phyloP scores from a whole-genome alignment of 2,113 vertebrate genomes.

The Hippocampus abdominalis region DNA sequence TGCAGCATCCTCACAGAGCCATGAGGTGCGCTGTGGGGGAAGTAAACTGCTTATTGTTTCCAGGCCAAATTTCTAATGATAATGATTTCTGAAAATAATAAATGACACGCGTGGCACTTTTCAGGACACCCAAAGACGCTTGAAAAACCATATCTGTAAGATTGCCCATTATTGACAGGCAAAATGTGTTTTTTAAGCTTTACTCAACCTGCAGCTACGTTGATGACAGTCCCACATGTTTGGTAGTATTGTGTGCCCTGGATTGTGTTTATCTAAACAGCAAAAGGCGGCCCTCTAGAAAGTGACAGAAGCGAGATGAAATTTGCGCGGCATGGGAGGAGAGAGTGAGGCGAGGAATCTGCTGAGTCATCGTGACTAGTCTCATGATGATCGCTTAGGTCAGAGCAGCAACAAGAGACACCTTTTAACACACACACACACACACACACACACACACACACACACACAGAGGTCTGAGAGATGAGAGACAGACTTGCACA shows the following conservation, averaged over 20 bases:
- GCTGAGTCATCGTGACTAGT: slow-evolving; percentile 72
- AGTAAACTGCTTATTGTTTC: slow-evolving; percentile 10
- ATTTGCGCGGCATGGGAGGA: slow-evolving; percentile 16
- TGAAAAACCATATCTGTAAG: background rate
- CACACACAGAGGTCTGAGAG: slow-evolving; percentile 36
- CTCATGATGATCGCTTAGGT: slow-evolving; percentile 63
- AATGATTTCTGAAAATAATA: background rate
- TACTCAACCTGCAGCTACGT: background rate
- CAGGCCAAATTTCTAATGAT: background rate
- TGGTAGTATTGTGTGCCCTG: background rate
- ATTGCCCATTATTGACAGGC: slow-evolving; percentile 1
- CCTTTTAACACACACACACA: slow-evolving; percentile 46
- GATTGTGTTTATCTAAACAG: background rate
- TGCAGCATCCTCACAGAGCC: slow-evolving; percentile 10
- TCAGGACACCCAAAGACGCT: background rate
- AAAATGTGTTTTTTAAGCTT: background rate
- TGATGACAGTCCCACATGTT: slow-evolving; percentile 14
- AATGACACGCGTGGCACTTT: background rate
- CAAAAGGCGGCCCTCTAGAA: background rate
- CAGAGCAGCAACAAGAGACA: slow-evolving; percentile 60
- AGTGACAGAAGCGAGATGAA: slow-evolving; percentile 38
- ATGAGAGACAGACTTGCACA: slow-evolving; percentile 35
- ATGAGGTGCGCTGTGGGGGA: slow-evolving; percentile 47
- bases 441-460: slow-evolving; percentile 30
- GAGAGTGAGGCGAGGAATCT: slow-evolving; percentile 46